Conservation (phyloP, 2,888 invertebrate species). For the Ypsolopha scabrella region DNA sequence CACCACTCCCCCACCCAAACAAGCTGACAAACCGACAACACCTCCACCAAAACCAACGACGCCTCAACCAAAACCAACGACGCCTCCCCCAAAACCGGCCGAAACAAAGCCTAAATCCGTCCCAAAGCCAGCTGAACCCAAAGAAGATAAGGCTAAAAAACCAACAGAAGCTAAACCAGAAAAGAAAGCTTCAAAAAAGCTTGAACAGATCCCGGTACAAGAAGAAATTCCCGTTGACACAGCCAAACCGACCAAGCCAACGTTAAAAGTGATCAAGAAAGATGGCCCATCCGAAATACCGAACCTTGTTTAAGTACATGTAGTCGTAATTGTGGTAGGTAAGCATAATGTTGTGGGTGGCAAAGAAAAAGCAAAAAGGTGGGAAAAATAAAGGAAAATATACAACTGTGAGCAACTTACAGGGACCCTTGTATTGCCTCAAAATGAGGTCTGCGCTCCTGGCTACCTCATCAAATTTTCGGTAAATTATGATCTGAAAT, state of each 20-base stretch:
- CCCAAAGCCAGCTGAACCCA: conserved; percentile 10
- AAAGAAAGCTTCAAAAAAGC: conserved; percentile 12
- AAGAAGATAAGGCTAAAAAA: conserved; percentile 15
- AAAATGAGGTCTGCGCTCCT: no score
- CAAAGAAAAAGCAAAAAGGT: no score
- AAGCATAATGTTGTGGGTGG: not conserved
- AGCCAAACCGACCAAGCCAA: conserved; percentile 60
- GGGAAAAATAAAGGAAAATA: no score
- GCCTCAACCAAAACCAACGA: conserved; percentile 13
- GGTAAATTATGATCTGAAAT: no score
- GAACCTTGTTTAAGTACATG: conserved; percentile 14
- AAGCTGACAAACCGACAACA: conserved; percentile 23
- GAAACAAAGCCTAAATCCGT: conserved; percentile 13
- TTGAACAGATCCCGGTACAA: conserved; percentile 55
- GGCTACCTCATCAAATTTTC: no score
- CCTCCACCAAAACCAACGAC: conserved; percentile 22
- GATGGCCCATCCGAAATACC: conserved; percentile 65
- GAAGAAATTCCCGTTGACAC: conserved; percentile 69
- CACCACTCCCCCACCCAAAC: conserved; percentile 13
- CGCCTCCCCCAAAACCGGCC: conserved; percentile 12
- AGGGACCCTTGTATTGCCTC: no score
- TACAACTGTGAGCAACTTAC: no score
- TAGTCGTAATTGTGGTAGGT: not conserved
- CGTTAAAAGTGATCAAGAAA: conserved; percentile 72
- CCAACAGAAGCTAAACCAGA: conserved; percentile 13